A percentile compares a stretch with the other conserved stretches of the same genome.
These are phyloP conservation scores for Conopomorpha cramerella DNA, from an alignment of 1,140 invertebrate species.

Conservation along the genomic window DNA sequence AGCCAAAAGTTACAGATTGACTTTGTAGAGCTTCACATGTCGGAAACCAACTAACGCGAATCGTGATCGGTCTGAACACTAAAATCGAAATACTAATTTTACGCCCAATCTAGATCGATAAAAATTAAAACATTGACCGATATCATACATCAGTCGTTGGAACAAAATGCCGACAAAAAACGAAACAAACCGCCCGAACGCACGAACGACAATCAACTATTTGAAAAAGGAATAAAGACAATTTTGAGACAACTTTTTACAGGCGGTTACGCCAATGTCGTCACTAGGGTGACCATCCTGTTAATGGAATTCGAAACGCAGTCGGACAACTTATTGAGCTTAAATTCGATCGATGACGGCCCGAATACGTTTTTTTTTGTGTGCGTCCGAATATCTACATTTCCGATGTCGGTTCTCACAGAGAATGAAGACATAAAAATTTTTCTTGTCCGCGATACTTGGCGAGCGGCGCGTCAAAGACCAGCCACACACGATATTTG, in stretches of 20 bases:
- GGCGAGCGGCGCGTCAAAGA: conserved; percentile 36
- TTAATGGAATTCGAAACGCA: conserved; percentile 38
- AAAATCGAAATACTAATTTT: conserved; percentile 39
- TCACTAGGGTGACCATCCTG: conserved; percentile 37
- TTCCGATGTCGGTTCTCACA: conserved; percentile 29
- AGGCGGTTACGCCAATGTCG: conserved; percentile 34
- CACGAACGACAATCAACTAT: conserved; percentile 21
- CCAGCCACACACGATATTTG: conserved; percentile 42
- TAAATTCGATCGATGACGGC: conserved; percentile 18
- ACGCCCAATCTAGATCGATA: conserved; percentile 46
- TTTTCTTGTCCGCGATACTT: conserved; percentile 16
- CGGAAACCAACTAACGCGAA: no score
- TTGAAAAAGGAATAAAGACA: conserved; percentile 31
- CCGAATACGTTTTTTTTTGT: conserved; percentile 22
- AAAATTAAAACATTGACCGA: conserved; percentile 45
- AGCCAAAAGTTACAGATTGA: no score
- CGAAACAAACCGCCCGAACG: conserved; percentile 12
- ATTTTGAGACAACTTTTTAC: conserved; percentile 37
- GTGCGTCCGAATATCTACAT: conserved; percentile 19
- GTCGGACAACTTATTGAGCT: conserved; percentile 14
- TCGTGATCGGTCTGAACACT: no score
- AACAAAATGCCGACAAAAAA: conserved; percentile 34
- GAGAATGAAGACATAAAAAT: conserved; percentile 57
- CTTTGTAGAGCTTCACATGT: no score
- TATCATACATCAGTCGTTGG: conserved; percentile 12